Base-by-base conservation (phyloP, 2,888 invertebrate species). In the Leptinotarsa tumamoca region DNA sequence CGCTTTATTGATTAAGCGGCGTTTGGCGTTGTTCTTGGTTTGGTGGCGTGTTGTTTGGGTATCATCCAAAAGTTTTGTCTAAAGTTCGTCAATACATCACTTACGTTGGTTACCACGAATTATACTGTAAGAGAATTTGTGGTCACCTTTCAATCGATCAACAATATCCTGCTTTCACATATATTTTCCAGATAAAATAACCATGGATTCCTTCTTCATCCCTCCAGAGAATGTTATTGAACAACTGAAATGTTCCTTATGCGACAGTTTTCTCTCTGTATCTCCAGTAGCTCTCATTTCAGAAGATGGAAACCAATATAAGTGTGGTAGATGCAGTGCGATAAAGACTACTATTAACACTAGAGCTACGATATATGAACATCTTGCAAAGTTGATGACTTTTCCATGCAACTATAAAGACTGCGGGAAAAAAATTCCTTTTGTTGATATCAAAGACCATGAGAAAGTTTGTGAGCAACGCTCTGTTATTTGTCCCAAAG, bases 241-340 rank as follows among this genome's bases (percentile, higher is more conserved):
- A 51, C 74, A 58, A 21, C 73, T 80, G 49, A 78, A 77, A 73
- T 80, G 80, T 68, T 71, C 80, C 1, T 51, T 80, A 54, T 80
- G 80, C 68, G 80, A 78, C 52, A 54, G 72, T 54, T 77, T 78
- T 68, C 69, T 80, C 21, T 80, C 80, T 3, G 74, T 80, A 2
- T 61, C 76, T 15, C 80, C 80, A 14, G 68, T 80, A 15, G 68
- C 76, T 43, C 69, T 79, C 67, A 79, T 80, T 18, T 80, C 80
- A 13, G 80, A 80, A 17, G 80, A 80, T 67, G 80, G 80, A 50
- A 76, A 74, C 67, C 77, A 78, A 49, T 80, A 80, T 68, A 80
- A 80, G 66, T 80, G 80, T 61, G 80, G 80, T 5, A 52, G 80
- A 51, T 80, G 80, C 69, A 76, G 71, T 51, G 69, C 73, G 14